A percentile compares a stretch with the other conserved stretches of the same genome.
phyloP scores from a whole-genome alignment of 2,797 vertebrate genomes.

The Rhabdomys pumilio region DNA sequence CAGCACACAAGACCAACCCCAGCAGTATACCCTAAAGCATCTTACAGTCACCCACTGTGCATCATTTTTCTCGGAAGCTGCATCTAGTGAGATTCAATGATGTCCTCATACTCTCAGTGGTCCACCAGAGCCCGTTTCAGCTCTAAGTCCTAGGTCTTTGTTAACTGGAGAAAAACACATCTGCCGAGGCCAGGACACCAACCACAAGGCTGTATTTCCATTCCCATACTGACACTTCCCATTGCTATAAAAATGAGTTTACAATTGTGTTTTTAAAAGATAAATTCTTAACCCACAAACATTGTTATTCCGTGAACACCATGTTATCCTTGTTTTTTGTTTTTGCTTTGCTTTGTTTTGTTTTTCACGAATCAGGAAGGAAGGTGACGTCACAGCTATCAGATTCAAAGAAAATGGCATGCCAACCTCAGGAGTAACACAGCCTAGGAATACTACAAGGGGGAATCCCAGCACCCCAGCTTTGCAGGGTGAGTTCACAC shows the following conservation, averaged over 20 bases:
- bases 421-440: conserved; percentile 9
- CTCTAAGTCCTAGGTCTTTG: neutral
- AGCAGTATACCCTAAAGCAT: neutral
- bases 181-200: neutral
- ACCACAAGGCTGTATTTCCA: neutral
- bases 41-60: neutral
- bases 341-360: neutral
- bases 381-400: conserved; percentile 50
- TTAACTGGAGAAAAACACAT: neutral
- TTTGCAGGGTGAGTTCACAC: neutral
- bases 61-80: conserved; percentile 33
- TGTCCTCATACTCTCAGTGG: neutral
- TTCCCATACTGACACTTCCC: conserved; percentile 9
- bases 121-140: neutral
- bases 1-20: neutral
- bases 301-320: conserved; percentile 40
- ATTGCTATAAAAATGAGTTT: conserved; percentile 46
- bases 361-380: conserved; percentile 52
- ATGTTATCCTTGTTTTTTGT: neutral
- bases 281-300: conserved; percentile 51
- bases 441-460: conserved; percentile 28
- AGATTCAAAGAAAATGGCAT: conserved; percentile 68
- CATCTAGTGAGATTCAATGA: conserved; percentile 34
- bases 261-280: conserved; percentile 63
- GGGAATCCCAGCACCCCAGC: neutral